Base-by-base conservation (phyloP, 1,140 invertebrate species). In the Laupala kohalensis region DNA sequence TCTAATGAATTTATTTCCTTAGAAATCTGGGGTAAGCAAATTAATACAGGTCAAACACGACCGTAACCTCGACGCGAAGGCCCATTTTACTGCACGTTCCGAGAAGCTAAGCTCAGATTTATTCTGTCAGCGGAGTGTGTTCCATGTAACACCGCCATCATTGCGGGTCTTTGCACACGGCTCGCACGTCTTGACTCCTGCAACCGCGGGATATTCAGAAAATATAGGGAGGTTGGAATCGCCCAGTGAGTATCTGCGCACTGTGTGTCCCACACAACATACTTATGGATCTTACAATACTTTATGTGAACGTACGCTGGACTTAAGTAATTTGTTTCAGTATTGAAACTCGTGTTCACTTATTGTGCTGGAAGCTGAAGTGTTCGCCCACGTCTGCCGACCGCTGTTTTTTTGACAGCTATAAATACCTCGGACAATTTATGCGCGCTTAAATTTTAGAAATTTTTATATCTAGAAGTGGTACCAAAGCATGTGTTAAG, bases 131-230 rank as follows among this genome's bases (percentile, higher is more conserved):
- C 37, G 37, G 37, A 53, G 37, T 19, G 9, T 9, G 37, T 53
- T 53, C 37, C 37, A 53, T 53, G 37, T 13, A 13, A 9, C 37
- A 19, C 71, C 71, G 71, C 71, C 71, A 72, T 72, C 28, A 65
- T 67, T 72, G 30, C 25, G n/a, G 28, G 65, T 65, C 27, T 23
- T 72, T 69, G 65, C 66, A 71, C 75, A 75, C 63, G 74, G 74
- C 69, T 73, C 72, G 69, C 74, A 74, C 67, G 74, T 67, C 64
- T 53, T 62, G 64, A 27, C 30, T 68, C 67, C 37, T 24, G 67
- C 67, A 70, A 67, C 67, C 71, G 71, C 71, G 71, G 71, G 71
- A 72, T 69, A 72, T 72, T 72, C 67, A 69, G 71, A 72, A 67
- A 63, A 68, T 26, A 25, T 25, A 69, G 25, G 25, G n/a, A 68